Evolutionary conservation across 2,113 vertebrate genomes (phyloP), one percentile per base, ranked within the genome.

Genomic region (Anthoscopus minutus): DNA sequence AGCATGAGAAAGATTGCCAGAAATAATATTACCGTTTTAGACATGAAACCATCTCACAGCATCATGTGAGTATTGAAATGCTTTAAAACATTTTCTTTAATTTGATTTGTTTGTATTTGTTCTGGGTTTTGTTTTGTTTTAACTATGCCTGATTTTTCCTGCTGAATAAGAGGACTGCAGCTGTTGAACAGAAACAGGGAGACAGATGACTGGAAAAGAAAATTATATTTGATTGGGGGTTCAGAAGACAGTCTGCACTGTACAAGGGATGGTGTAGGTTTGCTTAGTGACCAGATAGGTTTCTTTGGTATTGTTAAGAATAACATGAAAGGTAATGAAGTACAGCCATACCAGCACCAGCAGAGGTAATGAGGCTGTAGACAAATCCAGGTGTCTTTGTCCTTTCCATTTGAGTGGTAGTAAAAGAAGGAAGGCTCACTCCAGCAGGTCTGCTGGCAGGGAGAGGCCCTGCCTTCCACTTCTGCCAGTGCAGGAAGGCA

Each of bases 21-120:
- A 96, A 97, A 97, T 96, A 98, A 98, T 96, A 97, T 96, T 97
- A 96, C 91, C 71, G 40, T 89, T 96, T 96, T 95, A 96, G 97
- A 97, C 97, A 97, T 91, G 73, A 97, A 96, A 81, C 61, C 61
- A 85, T 95, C 94, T 97, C 88, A 90, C n/a, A 81, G 86, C 77
- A 88, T 96, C 90, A 92, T 95, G 57, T 88, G 81, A 92, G 77
- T 88, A 96, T 81, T 60, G 15, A 96, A 94, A 94, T 64, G 92
- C 86, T 64, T 70, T 89, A 62, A 95, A 97, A 94, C 87, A 47
- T 95, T 92, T 93, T 86, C 44, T 93, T 88, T 81, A 47, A 74
- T 89, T 91, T 72, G 20, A 30, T 72, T 93, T 86, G 37, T 88
- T 94, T 95, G 58, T 57, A 35, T 88, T 80, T 85, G 42, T 84